Conservation (phyloP, 92 coral and sea anemone species). For the Porites evermanni region DNA sequence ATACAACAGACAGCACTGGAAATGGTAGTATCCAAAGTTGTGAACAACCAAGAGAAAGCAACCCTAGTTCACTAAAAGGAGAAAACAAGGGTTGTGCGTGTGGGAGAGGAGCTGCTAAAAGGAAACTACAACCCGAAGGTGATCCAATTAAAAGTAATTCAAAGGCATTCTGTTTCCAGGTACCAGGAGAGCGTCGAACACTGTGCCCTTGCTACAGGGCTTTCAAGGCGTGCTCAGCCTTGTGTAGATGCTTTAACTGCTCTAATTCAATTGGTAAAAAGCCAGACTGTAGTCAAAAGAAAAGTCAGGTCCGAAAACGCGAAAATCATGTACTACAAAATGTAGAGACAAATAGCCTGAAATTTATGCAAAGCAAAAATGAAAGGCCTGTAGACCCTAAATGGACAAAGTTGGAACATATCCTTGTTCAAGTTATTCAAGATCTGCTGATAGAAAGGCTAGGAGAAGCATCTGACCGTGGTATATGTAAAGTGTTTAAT, state of each 20-base stretch:
- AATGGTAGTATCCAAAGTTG: conserved; percentile 6
- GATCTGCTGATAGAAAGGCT: conserved; percentile 46
- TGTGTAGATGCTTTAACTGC: conserved; percentile 40
- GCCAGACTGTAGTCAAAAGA: conserved; percentile 43
- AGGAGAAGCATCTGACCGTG: conserved; percentile 42
- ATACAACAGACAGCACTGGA: conserved; percentile 26
- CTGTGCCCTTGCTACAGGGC: conserved; percentile 44
- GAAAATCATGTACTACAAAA: conserved; percentile 36
- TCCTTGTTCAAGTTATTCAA: conserved; percentile 52
- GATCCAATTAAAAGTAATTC: conserved; percentile 12
- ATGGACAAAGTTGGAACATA: conserved; percentile 55
- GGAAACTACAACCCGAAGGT: conserved; percentile 33
- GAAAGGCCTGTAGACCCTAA: conserved; percentile 52
- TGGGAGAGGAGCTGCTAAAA: conserved; percentile 62
- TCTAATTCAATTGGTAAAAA: conserved; percentile 52
- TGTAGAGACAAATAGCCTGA: conserved; percentile 34
- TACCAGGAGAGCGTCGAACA: conserved; percentile 45
- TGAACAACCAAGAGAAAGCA: conserved; percentile 20
- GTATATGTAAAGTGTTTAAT: conserved; percentile 47
- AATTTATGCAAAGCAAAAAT: conserved; percentile 31
- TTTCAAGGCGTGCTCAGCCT: conserved; percentile 25
- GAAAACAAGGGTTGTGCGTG: conserved; percentile 51
- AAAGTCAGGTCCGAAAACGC: conserved; percentile 43
- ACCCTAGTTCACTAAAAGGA: conserved; percentile 11
- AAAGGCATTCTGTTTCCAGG: conserved; percentile 35